Conservation (phyloP, 2,888 invertebrate genomes). For the Drosophila paucipuncta region DNA sequence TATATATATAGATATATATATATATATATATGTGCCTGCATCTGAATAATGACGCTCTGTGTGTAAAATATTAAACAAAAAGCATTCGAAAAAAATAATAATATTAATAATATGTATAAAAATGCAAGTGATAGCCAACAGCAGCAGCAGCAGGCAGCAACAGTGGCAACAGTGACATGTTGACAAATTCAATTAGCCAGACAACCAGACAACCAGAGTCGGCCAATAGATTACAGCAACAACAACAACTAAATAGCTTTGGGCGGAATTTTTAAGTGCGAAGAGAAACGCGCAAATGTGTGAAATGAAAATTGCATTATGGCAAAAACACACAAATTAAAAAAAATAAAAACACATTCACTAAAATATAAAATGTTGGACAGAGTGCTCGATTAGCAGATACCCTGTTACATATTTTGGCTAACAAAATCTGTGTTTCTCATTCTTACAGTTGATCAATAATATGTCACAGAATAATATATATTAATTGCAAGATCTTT, state of each 20-base stretch:
- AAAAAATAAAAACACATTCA: background rate
- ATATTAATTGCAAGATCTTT: too few relatives aligned
- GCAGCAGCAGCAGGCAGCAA: slow-evolving; percentile 19
- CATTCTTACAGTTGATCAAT: too few relatives aligned
- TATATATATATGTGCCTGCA: slow-evolving; percentile 2
- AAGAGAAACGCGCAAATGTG: slow-evolving; percentile 20
- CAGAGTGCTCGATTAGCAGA: background rate
- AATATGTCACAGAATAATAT: too few relatives aligned
- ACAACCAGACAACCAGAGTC: slow-evolving; percentile 46
- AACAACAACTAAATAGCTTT: slow-evolving; percentile 9
- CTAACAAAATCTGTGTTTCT: too few relatives aligned
- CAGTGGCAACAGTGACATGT: slow-evolving; percentile 37
- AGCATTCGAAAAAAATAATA: slow-evolving; percentile 1
- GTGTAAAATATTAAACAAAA: slow-evolving; percentile 37
- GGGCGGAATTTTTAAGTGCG: slow-evolving; percentile 12
- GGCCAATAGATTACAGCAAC: slow-evolving; percentile 46
- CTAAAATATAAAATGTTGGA: background rate
- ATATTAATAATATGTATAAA: slow-evolving; percentile 22
- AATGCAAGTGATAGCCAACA: slow-evolving; percentile 58
- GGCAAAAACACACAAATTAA: background rate
- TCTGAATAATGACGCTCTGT: slow-evolving; percentile 56
- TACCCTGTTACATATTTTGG: background rate
- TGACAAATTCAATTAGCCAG: slow-evolving; percentile 73
- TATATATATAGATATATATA: slow-evolving; percentile 3
- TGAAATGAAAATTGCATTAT: slow-evolving; percentile 42